Evolutionary conservation across 2,113 vertebrate genomes (phyloP).

Genomic region (Mus pahari): DNA sequence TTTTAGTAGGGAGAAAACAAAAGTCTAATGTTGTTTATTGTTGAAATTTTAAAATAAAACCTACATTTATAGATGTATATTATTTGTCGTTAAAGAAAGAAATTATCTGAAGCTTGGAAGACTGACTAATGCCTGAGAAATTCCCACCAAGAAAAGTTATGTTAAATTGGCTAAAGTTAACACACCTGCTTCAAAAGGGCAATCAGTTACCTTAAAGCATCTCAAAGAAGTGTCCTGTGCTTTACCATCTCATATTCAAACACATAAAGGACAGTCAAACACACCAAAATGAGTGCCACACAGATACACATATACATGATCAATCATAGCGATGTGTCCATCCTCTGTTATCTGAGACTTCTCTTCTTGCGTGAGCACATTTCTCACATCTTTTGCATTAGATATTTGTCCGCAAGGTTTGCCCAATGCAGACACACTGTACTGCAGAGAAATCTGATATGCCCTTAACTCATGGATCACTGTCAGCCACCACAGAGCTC

Average conservation of each 20-base stretch:
- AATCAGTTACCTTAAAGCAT: background rate
- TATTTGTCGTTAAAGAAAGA: background rate
- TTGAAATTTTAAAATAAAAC: background rate
- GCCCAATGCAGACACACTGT: background rate
- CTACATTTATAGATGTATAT: background rate
- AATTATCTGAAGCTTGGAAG: background rate
- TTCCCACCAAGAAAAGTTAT: background rate
- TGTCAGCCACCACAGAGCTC: background rate
- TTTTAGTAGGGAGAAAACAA: slow-evolving; percentile 7
- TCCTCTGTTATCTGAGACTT: background rate
- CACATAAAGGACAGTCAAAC: background rate
- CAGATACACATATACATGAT: background rate
- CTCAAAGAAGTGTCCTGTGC: background rate
- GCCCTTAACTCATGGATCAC: background rate
- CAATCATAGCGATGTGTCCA: background rate
- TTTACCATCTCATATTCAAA: background rate
- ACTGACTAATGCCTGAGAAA: background rate
- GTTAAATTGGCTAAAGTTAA: background rate
- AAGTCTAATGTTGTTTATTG: background rate
- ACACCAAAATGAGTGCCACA: background rate
- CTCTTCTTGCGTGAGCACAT: background rate
- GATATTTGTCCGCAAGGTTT: background rate
- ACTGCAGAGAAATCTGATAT: background rate
- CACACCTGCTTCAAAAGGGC: background rate
- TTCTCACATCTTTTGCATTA: background rate